Base-by-base conservation (phyloP, 2,113 vertebrate genomes). In the Rallus limicola region DNA sequence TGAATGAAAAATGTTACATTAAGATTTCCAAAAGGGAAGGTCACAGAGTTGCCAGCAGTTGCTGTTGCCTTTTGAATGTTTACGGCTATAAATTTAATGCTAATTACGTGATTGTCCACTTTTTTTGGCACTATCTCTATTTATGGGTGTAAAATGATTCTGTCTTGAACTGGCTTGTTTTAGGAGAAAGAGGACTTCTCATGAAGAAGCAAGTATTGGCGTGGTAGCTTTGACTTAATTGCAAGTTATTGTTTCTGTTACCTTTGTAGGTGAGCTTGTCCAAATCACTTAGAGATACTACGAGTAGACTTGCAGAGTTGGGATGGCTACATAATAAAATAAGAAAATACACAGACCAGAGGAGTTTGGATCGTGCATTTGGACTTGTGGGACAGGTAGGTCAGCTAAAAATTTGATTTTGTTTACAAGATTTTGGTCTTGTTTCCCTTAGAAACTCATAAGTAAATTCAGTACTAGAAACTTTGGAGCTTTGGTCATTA, bases 251-350 rank as follows among this genome's bases (percentile, higher is more conserved):
- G 28, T 92, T 63, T 92, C 26, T 93, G 15, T 67, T 93, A 67
- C 71, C 31, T 94, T 95, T 92, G 25, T 59, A 99, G 99, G 98
- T 99, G 92, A 98, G 98, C 64, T 80, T 99, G 62, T 99, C 98
- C 55, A 99, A 98, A 92, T 99, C 99, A 62, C 98, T 99, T 68
- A 97, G 99, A 96, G 99, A 99, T 97, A 99, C 98, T 34, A 98
- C 99, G 94, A 97, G 98, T 58, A 98, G 99, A 59, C 98, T 99
- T 82, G 98, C 99, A 6, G 99, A 99, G 91, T 92, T 99, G 59
- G 99, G 99, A 16, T 99, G 99, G 99, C 97, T 99, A 36, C 99
- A 99, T 97, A 99, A 99, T 96, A 99, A 99, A 98, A 98, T 99
- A 95, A 98, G 99, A 76, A 99, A 99, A 92, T 99, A 99, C 56